Evolutionary conservation across 2,888 invertebrate genomes (phyloP).

Genomic region (Auanema sp.): DNA sequence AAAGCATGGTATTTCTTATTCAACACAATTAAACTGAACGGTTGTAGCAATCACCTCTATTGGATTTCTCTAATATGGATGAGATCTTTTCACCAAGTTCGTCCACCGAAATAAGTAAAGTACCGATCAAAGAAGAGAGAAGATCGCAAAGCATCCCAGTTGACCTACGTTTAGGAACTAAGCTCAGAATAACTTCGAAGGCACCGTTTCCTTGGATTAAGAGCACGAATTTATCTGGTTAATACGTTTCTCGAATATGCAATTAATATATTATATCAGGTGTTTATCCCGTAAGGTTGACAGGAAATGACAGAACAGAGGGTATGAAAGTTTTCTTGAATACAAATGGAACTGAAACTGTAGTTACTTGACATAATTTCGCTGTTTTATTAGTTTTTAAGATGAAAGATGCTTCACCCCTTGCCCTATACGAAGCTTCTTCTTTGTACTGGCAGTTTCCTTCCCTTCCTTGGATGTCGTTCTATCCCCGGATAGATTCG

Average conservation of each 20-base stretch:
- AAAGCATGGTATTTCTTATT: slow-evolving; percentile 9
- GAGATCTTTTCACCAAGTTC: background rate
- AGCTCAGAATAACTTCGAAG: slow-evolving; percentile 14
- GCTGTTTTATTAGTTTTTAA: slow-evolving; percentile 5
- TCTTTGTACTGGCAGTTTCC: slow-evolving; percentile 45
- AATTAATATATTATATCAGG: slow-evolving; percentile 15
- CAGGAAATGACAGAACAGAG: slow-evolving; percentile 28
- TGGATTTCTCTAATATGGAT: slow-evolving; percentile 14
- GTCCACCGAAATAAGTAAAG: background rate
- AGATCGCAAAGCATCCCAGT: slow-evolving; percentile 8
- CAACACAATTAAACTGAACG: background rate
- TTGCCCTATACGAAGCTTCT: slow-evolving; percentile 31
- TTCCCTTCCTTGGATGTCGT: slow-evolving; percentile 35
- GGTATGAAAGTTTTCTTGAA: slow-evolving; percentile 29
- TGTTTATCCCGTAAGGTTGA: slow-evolving; percentile 30
- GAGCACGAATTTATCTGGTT: slow-evolving; percentile 17
- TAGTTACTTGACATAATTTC: too few relatives aligned
- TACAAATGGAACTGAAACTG: too few relatives aligned
- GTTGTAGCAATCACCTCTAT: slow-evolving; percentile 2
- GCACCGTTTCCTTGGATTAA: slow-evolving; percentile 21
- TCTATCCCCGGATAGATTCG: slow-evolving; percentile 39
- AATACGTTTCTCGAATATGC: background rate
- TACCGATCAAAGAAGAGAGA: background rate
- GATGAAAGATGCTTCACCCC: background rate
- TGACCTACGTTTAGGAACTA: slow-evolving; percentile 21